Conservation (phyloP, 1,140 invertebrate genomes). For the Papilio polyxenes region DNA sequence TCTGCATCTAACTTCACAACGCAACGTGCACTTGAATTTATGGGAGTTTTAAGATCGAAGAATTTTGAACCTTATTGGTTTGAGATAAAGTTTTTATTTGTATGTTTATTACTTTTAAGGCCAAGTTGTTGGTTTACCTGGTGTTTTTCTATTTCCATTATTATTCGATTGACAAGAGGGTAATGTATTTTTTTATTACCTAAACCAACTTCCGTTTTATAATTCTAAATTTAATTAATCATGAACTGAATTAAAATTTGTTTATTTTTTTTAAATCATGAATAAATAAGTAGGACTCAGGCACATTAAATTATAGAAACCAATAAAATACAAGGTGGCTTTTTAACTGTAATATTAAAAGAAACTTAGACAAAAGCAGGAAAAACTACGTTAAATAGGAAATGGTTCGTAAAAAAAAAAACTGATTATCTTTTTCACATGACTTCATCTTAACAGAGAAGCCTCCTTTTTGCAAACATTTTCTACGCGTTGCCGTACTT, state of each 20-base stretch:
- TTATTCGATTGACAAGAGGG: no score
- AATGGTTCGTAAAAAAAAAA: neutral
- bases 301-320: no score
- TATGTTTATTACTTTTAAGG: neutral
- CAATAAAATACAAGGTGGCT: no score
- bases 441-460: constrained; percentile 65
- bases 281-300: no score
- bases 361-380: neutral
- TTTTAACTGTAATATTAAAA: neutral
- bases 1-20: constrained; percentile 59
- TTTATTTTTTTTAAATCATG: neutral
- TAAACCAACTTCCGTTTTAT: no score
- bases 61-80: constrained; percentile 40
- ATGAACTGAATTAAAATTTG: neutral
- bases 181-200: no score
- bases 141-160: no score
- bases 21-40: constrained; percentile 58
- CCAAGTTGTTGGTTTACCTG: neutral
- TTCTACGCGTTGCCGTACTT: constrained; percentile 60
- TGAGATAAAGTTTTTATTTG: neutral
- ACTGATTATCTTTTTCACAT: neutral
- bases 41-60: constrained; percentile 18
- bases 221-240: no score
- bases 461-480: constrained; percentile 70
- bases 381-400: neutral